A percentile compares a stretch with the other conserved stretches of the same genome.
Evolutionary conservation across 2,113 vertebrate species (phyloP).

Genomic region (Nesoenas mayeri): DNA sequence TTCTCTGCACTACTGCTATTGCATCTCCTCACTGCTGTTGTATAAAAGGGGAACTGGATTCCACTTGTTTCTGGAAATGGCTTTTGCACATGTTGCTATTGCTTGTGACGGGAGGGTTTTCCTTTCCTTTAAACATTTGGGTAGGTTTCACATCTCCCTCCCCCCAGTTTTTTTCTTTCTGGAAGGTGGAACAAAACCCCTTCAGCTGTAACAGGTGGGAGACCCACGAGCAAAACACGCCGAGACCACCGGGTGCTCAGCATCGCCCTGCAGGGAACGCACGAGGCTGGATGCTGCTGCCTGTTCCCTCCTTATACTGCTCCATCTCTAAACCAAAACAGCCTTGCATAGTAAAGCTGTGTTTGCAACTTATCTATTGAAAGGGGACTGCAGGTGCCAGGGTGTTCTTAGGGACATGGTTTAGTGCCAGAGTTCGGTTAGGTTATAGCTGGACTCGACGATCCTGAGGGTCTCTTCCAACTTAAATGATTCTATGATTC

Average conservation of each 20-base stretch:
- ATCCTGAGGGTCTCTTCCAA: no score
- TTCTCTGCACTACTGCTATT: background rate
- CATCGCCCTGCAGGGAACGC: background rate
- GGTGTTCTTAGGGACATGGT: background rate
- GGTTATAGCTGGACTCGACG: no score
- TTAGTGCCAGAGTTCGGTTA: no score
- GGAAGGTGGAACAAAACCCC: conserved; percentile 28
- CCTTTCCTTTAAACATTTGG: background rate
- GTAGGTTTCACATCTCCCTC: conserved; percentile 27
- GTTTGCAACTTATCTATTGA: background rate
- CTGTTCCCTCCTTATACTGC: background rate
- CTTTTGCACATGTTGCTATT: conserved; percentile 75
- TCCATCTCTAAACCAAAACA: background rate
- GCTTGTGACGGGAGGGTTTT: background rate
- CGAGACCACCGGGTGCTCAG: background rate
- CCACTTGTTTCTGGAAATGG: conserved; percentile 73
- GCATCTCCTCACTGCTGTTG: background rate
- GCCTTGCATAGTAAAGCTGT: accelerated
- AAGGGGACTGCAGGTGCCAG: background rate
- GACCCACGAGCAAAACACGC: background rate
- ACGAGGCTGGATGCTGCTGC: background rate
- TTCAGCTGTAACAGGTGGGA: conserved; percentile 37
- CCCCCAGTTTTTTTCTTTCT: background rate
- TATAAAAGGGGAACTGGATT: conserved; percentile 67
- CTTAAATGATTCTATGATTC: no score